Evolutionary conservation across 2,888 invertebrate genomes (phyloP).

Genomic region (Galerucella calmariensis): DNA sequence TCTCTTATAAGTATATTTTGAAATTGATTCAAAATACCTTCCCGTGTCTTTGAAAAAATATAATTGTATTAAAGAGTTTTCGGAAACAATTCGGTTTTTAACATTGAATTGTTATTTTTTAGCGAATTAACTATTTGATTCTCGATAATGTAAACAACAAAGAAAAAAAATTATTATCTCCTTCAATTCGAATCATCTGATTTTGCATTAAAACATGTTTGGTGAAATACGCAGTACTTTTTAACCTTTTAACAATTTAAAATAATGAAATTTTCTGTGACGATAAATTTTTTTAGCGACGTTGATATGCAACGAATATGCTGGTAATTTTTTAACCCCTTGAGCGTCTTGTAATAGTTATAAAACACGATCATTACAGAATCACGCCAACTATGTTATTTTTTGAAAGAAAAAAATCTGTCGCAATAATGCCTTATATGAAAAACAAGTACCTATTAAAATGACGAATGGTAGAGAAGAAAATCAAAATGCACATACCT

Average conservation of each 20-base stretch:
- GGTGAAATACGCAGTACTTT: no score
- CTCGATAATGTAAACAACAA: no score
- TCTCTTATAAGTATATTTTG: no score
- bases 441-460: constrained; percentile 59
- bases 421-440: constrained; percentile 57
- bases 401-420: constrained; percentile 51
- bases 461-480: constrained; percentile 58
- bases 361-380: constrained; percentile 51
- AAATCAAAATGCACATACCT: constrained; percentile 61
- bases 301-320: constrained; percentile 18
- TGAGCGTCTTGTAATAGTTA: constrained; percentile 29
- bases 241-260: constrained; percentile 5
- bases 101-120: no score
- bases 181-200: no score
- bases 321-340: constrained; percentile 26
- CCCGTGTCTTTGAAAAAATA: no score
- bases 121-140: no score
- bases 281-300: constrained; percentile 8
- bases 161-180: no score
- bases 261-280: constrained; percentile 23
- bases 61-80: no score
- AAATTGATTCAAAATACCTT: no score
- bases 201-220: no score
- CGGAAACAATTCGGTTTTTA: no score
- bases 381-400: constrained; percentile 56